These are phyloP conservation scores for Syngnathoides biaculeatus DNA, from an alignment of 2,113 vertebrate genomes.

Conservation along the genomic window DNA sequence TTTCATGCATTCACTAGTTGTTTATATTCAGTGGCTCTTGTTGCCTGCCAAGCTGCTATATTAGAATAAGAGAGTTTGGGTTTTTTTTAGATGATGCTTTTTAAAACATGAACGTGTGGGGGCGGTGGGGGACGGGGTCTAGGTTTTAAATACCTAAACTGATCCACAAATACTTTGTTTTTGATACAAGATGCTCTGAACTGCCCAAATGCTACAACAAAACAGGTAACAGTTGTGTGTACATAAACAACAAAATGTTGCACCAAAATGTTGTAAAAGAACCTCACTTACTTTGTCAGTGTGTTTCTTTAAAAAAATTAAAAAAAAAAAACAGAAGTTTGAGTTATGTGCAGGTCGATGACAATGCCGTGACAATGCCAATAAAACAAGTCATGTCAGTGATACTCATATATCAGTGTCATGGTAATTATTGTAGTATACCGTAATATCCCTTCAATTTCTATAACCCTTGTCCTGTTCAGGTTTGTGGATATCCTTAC, in stretches of 20 bases:
- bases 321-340: constrained; percentile 36
- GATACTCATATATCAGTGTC: not conserved
- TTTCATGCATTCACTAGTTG: too few relatives aligned
- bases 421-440: not conserved
- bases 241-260: constrained; percentile 22
- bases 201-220: constrained; percentile 22
- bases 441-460: too few relatives aligned
- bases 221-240: constrained; percentile 25
- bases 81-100: not conserved
- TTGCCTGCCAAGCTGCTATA: constrained; percentile 36
- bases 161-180: constrained; percentile 15
- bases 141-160: not conserved
- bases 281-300: constrained; percentile 55
- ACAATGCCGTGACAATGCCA: constrained; percentile 40
- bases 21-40: constrained; percentile 55
- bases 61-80: not conserved
- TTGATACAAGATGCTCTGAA: constrained; percentile 27
- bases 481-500: not conserved
- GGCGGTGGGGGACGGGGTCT: not conserved
- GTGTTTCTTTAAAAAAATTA: constrained; percentile 37
- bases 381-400: constrained; percentile 43
- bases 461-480: not conserved
- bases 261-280: constrained; percentile 41
- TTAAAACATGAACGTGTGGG: not conserved
- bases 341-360: constrained; percentile 41